phyloP scores from a whole-genome alignment of 2,888 invertebrate species.

The Sarcophaga carnaria region DNA sequence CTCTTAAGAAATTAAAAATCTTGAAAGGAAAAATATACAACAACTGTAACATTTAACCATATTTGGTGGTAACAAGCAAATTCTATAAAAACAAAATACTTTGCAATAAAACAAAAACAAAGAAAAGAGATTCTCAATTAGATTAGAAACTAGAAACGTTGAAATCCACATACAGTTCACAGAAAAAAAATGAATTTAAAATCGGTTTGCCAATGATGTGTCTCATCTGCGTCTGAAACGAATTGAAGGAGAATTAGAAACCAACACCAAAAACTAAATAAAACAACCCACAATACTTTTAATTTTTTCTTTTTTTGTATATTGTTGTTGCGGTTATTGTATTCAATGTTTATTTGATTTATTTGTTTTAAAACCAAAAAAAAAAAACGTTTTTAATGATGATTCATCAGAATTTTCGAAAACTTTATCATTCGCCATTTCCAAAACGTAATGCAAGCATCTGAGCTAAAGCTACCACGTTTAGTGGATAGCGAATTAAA shows the following conservation, averaged over 20 bases:
- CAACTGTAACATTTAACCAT: conserved; percentile 68
- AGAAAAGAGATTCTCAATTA: conserved; percentile 13
- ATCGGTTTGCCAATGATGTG: conserved; percentile 28
- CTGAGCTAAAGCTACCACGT: background rate
- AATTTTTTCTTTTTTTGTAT: background rate
- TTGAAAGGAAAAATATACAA: conserved; percentile 45
- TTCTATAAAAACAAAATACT: conserved; percentile 31
- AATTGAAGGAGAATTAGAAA: conserved; percentile 26
- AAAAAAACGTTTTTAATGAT: background rate
- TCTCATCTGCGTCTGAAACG: conserved; percentile 55
- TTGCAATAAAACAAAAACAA: background rate
- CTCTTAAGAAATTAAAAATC: conserved; percentile 44
- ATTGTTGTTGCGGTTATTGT: background rate
- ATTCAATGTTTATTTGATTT: background rate
- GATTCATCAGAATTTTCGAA: background rate
- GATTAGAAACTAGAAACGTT: conserved; percentile 44
- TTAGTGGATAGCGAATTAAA: background rate
- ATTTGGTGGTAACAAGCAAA: conserved; percentile 57
- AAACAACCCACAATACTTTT: conserved; percentile 50
- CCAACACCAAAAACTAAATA: conserved; percentile 31
- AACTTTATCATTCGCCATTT: background rate
- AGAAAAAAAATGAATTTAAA: background rate
- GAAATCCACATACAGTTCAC: background rate
- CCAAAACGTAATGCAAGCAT: background rate
- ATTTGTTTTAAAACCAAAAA: background rate